Conservation (phyloP, 2,888 invertebrate species). For the Tetrapedia diversipes region DNA sequence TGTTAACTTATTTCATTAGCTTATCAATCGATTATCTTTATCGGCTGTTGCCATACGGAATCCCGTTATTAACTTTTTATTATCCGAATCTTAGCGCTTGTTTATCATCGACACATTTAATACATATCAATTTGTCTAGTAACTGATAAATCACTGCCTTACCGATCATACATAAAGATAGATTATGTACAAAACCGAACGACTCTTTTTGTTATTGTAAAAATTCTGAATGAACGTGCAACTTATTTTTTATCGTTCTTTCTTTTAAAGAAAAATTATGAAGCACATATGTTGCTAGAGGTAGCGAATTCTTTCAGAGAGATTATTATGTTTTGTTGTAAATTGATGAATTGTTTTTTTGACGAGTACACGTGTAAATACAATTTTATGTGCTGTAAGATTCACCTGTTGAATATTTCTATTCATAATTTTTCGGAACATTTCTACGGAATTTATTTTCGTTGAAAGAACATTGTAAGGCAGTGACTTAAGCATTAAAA, state of each 20-base stretch:
- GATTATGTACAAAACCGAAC: background rate
- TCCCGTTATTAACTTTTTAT: constrained; percentile 14
- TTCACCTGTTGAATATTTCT: constrained; percentile 63
- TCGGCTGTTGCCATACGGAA: constrained; percentile 22
- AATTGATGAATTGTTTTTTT: constrained; percentile 67
- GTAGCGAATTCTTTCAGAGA: constrained; percentile 67
- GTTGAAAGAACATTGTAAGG: constrained; percentile 58
- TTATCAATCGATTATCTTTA: constrained; percentile 15
- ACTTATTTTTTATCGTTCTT: no score
- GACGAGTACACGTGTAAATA: constrained; percentile 70
- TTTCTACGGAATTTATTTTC: constrained; percentile 63
- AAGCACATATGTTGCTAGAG: constrained; percentile 50
- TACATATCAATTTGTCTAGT: constrained; percentile 47
- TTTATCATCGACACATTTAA: constrained; percentile 16
- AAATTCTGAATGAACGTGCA: background rate
- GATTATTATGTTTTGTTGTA: constrained; percentile 69
- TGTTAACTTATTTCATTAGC: constrained; percentile 37
- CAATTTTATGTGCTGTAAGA: constrained; percentile 66
- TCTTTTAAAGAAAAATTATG: constrained; percentile 1
- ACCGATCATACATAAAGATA: constrained; percentile 5
- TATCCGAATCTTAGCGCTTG: background rate
- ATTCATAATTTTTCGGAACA: constrained; percentile 60
- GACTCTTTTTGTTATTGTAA: background rate
- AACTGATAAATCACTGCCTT: constrained; percentile 44
- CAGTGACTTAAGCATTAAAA: constrained; percentile 64